Conservation (phyloP, 2,113 vertebrate genomes). For the Epinephelus moara region DNA sequence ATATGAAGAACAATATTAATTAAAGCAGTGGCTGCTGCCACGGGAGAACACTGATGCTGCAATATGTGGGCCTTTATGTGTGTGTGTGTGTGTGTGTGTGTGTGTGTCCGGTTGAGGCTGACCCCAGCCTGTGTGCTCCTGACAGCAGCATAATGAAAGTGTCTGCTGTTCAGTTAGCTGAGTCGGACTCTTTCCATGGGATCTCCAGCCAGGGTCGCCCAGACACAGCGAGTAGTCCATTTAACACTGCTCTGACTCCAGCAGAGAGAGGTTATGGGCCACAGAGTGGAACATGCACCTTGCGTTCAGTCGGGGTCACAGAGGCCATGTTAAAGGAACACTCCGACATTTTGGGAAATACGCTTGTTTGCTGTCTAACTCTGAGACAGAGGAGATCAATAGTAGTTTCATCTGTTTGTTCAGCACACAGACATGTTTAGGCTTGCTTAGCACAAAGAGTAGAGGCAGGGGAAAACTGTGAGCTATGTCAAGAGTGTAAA, state of each 20-base stretch:
- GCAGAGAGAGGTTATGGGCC: constrained; percentile 24
- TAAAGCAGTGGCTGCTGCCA: background rate
- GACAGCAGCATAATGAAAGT: constrained; percentile 63
- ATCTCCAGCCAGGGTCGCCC: constrained; percentile 25
- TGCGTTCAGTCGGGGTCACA: constrained; percentile 13
- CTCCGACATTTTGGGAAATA: constrained; percentile 2
- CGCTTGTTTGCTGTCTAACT: background rate
- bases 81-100: constrained; percentile 1
- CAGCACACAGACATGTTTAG: background rate
- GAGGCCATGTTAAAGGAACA: constrained; percentile 18
- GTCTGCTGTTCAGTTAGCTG: constrained; percentile 63
- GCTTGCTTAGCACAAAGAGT: background rate
- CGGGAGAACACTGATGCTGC: background rate
- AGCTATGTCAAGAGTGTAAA: background rate
- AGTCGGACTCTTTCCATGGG: constrained; percentile 53
- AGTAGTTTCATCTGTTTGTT: background rate
- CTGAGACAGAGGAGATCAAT: background rate
- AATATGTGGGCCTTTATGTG: background rate
- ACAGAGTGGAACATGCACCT: constrained; percentile 34
- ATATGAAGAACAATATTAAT: constrained; percentile 1
- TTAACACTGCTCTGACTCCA: constrained; percentile 39
- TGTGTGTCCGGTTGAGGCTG: background rate
- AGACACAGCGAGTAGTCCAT: constrained; percentile 34
- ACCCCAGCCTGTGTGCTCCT: constrained; percentile 29
- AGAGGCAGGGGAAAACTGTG: background rate